phyloP scores from a whole-genome alignment of 2,797 vertebrate genomes.

The Columba guinea region DNA sequence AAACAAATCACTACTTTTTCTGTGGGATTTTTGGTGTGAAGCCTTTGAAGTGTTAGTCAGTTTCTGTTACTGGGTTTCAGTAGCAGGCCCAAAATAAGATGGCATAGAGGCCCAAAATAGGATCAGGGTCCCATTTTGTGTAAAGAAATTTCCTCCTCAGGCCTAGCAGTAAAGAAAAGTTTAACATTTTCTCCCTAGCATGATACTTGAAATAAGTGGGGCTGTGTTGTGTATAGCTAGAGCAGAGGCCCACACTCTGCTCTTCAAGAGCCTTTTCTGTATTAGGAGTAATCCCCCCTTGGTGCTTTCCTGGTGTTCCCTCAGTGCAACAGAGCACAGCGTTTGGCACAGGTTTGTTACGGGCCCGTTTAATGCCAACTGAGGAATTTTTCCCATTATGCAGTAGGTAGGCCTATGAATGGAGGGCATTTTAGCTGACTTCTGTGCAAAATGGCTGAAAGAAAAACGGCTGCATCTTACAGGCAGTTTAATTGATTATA shows the following conservation, averaged over 20 bases:
- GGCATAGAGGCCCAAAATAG: not conserved
- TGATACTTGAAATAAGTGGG: not conserved
- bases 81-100: not conserved
- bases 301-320: rapidly evolving
- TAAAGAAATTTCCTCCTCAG: not conserved
- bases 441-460: not conserved
- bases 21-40: not conserved
- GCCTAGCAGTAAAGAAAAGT: not conserved
- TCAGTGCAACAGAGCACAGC: rapidly evolving
- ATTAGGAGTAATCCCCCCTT: not conserved
- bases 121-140: not conserved
- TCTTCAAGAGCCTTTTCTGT: not conserved
- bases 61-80: not conserved
- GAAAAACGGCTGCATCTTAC: not conserved
- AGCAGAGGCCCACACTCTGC: not conserved
- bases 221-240: not conserved
- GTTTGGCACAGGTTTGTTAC: not conserved
- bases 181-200: not conserved
- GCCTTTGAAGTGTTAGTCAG: not conserved
- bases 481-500: rapidly evolving
- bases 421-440: not conserved
- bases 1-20: too few relatives aligned
- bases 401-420: not conserved
- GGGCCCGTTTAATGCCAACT: rapidly evolving
- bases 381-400: not conserved